Evolutionary conservation across 1,140 invertebrate genomes (phyloP).

Genomic region (Lepidurus arcticus): DNA sequence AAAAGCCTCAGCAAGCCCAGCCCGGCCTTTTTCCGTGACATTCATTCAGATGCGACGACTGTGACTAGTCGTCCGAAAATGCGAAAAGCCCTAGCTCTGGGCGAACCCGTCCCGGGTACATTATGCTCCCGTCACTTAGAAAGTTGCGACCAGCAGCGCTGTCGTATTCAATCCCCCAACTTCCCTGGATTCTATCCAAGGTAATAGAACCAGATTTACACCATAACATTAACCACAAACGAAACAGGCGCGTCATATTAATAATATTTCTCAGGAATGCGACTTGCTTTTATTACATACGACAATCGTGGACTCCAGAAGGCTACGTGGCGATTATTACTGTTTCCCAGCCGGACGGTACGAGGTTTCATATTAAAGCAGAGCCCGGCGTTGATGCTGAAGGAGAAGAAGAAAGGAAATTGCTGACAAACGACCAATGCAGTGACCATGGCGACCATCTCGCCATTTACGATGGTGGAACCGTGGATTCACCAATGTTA

Average conservation of each 20-base stretch:
- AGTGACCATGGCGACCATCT: slow-evolving; percentile 57
- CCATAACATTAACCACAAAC: background rate
- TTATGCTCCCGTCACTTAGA: slow-evolving; percentile 27
- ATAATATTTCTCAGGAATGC: slow-evolving; percentile 11
- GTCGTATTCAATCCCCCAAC: slow-evolving; percentile 27
- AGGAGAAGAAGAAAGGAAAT: slow-evolving; percentile 26
- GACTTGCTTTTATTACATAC: slow-evolving; percentile 31
- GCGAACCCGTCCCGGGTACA: slow-evolving; percentile 26
- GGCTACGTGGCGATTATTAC: slow-evolving; percentile 37
- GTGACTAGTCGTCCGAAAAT: slow-evolving; percentile 4
- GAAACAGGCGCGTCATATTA: background rate
- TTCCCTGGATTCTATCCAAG: slow-evolving; percentile 29
- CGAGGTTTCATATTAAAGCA: slow-evolving; percentile 15
- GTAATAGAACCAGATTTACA: background rate
- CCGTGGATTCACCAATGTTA: slow-evolving; percentile 58
- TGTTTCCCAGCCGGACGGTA: slow-evolving; percentile 34
- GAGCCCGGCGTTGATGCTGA: background rate
- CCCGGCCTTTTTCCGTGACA: background rate
- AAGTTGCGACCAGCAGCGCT: slow-evolving; percentile 28
- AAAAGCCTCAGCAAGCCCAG: slow-evolving; percentile 14
- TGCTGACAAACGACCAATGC: slow-evolving; percentile 40
- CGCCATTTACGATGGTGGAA: slow-evolving; percentile 67
- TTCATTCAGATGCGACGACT: background rate
- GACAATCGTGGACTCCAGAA: slow-evolving; percentile 30
- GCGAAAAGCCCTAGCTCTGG: background rate